A percentile compares a stretch with the other conserved stretches of the same genome.
Conservation (phyloP, 2,797 vertebrate genomes). For the Enteromius fasciolatus region DNA sequence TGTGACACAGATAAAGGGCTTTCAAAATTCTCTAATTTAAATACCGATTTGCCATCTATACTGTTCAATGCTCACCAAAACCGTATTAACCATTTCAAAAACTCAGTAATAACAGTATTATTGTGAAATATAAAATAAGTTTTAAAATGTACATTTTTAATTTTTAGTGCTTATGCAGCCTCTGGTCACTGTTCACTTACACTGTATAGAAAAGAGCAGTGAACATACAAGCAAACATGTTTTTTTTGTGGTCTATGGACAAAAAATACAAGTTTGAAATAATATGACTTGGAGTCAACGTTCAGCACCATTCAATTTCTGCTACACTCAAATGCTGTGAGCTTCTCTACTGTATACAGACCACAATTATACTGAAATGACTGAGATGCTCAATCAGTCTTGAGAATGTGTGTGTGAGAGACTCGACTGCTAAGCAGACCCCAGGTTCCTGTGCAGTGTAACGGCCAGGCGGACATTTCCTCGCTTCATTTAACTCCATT, state of each 20-base stretch:
- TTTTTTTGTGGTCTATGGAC: background rate
- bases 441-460: constrained; percentile 68
- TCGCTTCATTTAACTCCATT: constrained; percentile 85
- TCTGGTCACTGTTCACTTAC: background rate
- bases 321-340: background rate
- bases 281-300: background rate
- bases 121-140: background rate
- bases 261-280: background rate
- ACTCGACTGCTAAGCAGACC: constrained; percentile 65
- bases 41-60: background rate
- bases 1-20: background rate
- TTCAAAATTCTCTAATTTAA: background rate
- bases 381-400: background rate
- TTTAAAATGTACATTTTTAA: too few relatives aligned
- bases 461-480: constrained; percentile 72
- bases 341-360: background rate
- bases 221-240: background rate
- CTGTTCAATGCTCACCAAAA: background rate
- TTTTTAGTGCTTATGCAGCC: background rate
- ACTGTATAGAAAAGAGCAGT: background rate
- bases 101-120: background rate
- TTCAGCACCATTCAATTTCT: background rate
- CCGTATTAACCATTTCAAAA: background rate
- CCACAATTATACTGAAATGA: background rate
- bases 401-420: constrained; percentile 4